Percentiles rank a stretch among this genome's conserved stretches.
These are phyloP conservation scores for Sinotaia quadrata DNA, from an alignment of 2,888 invertebrate species.

Conservation along the genomic window DNA sequence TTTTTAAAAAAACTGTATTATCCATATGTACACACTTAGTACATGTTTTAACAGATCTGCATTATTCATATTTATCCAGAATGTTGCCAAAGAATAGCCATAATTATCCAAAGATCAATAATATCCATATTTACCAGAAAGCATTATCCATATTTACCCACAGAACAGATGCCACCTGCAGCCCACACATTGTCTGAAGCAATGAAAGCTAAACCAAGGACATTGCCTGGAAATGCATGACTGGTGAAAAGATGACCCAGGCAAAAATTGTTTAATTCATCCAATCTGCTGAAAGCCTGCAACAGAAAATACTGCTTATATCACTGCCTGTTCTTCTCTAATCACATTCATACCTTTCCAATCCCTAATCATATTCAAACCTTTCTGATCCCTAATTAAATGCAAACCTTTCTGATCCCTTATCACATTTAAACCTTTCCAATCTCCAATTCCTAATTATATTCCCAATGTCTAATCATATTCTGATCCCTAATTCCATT, in stretches of 20 bases:
- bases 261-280: constrained; percentile 11
- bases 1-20: too few relatives aligned
- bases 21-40: too few relatives aligned
- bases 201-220: constrained; percentile 19
- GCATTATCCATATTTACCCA: not conserved
- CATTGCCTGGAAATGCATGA: constrained; percentile 16
- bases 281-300: constrained; percentile 16
- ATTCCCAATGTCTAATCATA: too few relatives aligned
- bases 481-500: too few relatives aligned
- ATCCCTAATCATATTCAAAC: not conserved
- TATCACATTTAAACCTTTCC: not conserved
- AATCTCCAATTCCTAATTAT: too few relatives aligned
- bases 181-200: constrained; percentile 14
- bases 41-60: too few relatives aligned
- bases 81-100: too few relatives aligned
- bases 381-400: not conserved
- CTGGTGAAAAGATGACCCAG: constrained; percentile 21
- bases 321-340: not conserved
- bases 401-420: not conserved
- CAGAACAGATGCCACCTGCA: constrained; percentile 24
- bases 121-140: too few relatives aligned
- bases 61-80: too few relatives aligned
- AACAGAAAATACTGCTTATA: not conserved
- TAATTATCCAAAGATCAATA: too few relatives aligned
- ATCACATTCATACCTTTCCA: not conserved